Conservation (phyloP, 2,888 invertebrate genomes). For the Merodon equestris region DNA sequence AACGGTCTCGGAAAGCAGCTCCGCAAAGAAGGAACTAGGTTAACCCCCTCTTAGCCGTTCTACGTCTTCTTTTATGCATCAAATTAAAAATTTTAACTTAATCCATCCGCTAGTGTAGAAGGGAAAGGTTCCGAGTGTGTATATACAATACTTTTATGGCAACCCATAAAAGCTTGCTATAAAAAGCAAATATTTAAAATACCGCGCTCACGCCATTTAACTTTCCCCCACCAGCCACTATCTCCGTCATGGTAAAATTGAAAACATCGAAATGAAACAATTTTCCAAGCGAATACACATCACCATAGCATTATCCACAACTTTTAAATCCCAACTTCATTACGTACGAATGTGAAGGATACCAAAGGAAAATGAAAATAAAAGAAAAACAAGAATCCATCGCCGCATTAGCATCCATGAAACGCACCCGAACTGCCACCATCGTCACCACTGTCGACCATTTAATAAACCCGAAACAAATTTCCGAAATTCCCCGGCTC, state of each 20-base stretch:
- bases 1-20: no score
- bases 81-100: no score
- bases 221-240: not conserved
- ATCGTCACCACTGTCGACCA: no score
- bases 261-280: conserved; percentile 31
- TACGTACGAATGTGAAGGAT: conserved; percentile 6
- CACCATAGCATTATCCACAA: conserved; percentile 31
- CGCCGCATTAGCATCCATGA: conserved; percentile 45
- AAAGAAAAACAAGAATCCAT: conserved; percentile 18
- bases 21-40: no score
- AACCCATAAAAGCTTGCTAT: no score
- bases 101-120: no score
- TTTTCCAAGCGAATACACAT: conserved; percentile 53
- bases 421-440: conserved; percentile 14
- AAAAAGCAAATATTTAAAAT: conserved; percentile 2
- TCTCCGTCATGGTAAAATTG: not conserved
- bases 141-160: no score
- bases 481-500: conserved; percentile 30
- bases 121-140: no score
- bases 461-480: conserved; percentile 39
- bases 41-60: no score
- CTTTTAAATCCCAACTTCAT: conserved; percentile 35
- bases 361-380: not conserved
- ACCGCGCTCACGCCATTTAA: conserved; percentile 32
- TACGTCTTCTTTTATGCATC: no score